Conservation (phyloP, 2,113 vertebrate species). For the Rhodinocichla rosea region DNA sequence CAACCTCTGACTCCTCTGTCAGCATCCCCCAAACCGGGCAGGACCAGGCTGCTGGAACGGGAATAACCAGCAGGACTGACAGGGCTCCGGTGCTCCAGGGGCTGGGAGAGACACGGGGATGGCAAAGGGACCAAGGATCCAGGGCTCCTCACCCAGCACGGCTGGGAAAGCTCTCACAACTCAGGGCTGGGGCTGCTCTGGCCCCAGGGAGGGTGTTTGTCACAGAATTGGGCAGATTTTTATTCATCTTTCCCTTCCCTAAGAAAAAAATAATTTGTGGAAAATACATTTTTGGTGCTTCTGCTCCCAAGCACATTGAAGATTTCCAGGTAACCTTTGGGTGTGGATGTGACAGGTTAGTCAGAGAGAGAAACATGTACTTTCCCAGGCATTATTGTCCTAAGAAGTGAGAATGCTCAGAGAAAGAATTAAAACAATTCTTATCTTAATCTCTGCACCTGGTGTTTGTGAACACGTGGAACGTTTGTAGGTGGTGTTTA, state of each 20-base stretch:
- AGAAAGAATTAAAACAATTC: no score
- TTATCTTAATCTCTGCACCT: no score
- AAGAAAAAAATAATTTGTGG: background rate
- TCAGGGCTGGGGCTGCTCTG: rapidly evolving
- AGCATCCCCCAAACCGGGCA: background rate
- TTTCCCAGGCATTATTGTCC: no score
- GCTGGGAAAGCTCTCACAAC: background rate
- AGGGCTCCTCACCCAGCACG: rapidly evolving
- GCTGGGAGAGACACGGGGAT: rapidly evolving
- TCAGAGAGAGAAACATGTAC: no score
- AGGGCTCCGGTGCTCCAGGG: rapidly evolving
- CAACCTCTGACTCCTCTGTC: background rate
- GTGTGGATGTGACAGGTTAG: no score
- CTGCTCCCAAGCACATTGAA: background rate
- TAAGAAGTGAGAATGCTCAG: no score
- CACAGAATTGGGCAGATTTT: background rate
- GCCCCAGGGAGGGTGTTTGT: background rate
- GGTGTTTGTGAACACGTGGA: no score
- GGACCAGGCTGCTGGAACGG: background rate
- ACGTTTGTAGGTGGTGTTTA: no score
- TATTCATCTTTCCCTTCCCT: background rate
- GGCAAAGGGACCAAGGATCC: background rate
- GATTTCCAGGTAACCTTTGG: background rate
- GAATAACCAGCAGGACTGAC: rapidly evolving
- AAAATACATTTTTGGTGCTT: background rate